phyloP scores from a whole-genome alignment of 2,113 vertebrate species.

The Progne subis region DNA sequence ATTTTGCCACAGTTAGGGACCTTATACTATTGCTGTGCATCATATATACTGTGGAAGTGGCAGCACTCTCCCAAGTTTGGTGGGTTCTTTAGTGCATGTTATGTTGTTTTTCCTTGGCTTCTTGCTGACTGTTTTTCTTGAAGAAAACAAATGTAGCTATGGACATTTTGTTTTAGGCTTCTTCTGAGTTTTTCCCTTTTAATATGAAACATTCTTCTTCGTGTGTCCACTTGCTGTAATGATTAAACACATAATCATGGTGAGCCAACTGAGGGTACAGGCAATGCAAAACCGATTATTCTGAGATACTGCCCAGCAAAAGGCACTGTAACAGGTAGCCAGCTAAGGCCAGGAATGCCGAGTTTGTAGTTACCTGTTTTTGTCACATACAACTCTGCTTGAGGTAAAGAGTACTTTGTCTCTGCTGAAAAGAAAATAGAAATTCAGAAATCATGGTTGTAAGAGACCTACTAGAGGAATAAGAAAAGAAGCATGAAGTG shows the following conservation, averaged over 20 bases:
- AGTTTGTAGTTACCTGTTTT: background rate
- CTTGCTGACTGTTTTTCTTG: background rate
- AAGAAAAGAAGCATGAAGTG: background rate
- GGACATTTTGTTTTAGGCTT: background rate
- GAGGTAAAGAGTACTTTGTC: background rate
- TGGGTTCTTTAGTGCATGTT: background rate
- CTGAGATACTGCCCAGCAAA: background rate
- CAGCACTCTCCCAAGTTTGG: background rate
- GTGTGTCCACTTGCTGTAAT: background rate
- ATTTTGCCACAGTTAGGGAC: background rate
- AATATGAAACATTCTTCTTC: background rate
- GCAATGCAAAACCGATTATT: background rate
- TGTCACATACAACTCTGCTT: background rate
- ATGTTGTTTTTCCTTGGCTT: background rate
- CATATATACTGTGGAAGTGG: background rate
- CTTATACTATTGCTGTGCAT: background rate
- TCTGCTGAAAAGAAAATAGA: background rate
- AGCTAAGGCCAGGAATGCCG: background rate
- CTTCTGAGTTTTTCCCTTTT: background rate
- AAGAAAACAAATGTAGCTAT: background rate
- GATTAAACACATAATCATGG: background rate
- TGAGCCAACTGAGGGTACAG: background rate
- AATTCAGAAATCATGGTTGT: fast-evolving
- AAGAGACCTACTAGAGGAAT: background rate
- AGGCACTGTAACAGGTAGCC: background rate